Conservation (phyloP, 2,888 invertebrate species). For the Laothoe populi region DNA sequence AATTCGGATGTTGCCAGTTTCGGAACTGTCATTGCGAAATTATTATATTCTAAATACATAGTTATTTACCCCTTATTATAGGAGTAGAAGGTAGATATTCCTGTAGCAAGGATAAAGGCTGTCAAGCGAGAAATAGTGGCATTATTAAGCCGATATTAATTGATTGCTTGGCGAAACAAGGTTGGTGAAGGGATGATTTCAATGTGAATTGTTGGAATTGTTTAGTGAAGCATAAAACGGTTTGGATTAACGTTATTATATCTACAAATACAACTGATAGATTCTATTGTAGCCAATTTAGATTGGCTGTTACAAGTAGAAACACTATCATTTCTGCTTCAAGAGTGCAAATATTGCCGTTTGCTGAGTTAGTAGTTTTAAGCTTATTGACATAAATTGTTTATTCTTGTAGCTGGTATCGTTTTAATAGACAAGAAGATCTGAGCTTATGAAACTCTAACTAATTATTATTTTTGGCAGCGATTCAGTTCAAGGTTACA, state of each 20-base stretch:
- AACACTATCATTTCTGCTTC: too few species aligned
- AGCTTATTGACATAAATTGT: too few species aligned
- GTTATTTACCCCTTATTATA: conserved; percentile 48
- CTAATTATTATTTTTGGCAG: too few species aligned
- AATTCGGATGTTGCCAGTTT: conserved; percentile 64
- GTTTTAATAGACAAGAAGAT: too few species aligned
- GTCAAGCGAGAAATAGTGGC: conserved; percentile 35
- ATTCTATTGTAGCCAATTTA: not conserved
- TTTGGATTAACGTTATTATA: not conserved
- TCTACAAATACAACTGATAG: not conserved
- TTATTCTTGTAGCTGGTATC: too few species aligned
- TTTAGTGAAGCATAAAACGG: not conserved
- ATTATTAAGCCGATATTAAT: conserved; percentile 49
- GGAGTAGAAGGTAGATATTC: conserved; percentile 41
- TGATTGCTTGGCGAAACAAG: conserved; percentile 48
- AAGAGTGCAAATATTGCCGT: too few species aligned
- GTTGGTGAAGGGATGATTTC: conserved; percentile 34
- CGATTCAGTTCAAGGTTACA: too few species aligned
- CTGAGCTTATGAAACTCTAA: too few species aligned
- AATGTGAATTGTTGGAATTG: conserved; percentile 28
- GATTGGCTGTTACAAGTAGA: too few species aligned
- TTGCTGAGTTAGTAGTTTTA: too few species aligned
- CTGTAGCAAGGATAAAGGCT: not conserved
- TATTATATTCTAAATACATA: conserved; percentile 51
- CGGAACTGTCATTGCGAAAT: conserved; percentile 61